A percentile compares a stretch with the other conserved stretches of the same genome.
Conservation (phyloP, 2,888 invertebrate genomes). For the Eilema depressum region DNA sequence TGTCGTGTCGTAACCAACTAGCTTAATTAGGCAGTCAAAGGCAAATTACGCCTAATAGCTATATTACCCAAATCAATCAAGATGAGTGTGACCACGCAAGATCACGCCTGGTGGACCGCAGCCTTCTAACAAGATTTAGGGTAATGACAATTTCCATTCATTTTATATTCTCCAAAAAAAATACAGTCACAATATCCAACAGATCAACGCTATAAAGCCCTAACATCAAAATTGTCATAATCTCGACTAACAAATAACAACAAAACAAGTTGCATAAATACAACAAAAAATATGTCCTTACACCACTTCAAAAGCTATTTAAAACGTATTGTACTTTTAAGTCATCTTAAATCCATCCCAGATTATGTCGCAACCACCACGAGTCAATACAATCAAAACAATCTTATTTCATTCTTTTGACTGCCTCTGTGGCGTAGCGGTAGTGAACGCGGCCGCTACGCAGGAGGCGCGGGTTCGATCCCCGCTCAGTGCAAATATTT, state of each 20-base stretch:
- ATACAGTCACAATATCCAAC: background rate
- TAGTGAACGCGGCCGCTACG: no score
- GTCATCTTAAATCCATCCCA: slow-evolving; percentile 21
- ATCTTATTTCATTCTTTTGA: slow-evolving; percentile 35
- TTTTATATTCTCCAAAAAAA: background rate
- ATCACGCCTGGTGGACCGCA: background rate
- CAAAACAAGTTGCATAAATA: slow-evolving; percentile 8
- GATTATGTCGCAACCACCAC: slow-evolving; percentile 32
- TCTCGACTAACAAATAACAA: background rate
- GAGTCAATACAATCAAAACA: slow-evolving; percentile 30
- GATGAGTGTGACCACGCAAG: no score
- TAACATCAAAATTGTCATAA: background rate
- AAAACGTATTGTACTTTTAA: slow-evolving; percentile 16
- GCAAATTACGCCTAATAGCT: no score
- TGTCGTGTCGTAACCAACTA: no score
- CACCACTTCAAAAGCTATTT: slow-evolving; percentile 9
- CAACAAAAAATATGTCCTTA: slow-evolving; percentile 12
- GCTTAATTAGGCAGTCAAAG: no score
- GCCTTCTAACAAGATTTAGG: background rate
- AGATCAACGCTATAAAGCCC: background rate
- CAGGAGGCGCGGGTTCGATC: no score
- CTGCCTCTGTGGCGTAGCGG: no score
- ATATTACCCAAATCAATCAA: no score
- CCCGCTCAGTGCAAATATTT: no score
- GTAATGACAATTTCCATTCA: background rate